Evolutionary conservation across 2,113 vertebrate genomes (phyloP).

Genomic region (Arenaria interpres): DNA sequence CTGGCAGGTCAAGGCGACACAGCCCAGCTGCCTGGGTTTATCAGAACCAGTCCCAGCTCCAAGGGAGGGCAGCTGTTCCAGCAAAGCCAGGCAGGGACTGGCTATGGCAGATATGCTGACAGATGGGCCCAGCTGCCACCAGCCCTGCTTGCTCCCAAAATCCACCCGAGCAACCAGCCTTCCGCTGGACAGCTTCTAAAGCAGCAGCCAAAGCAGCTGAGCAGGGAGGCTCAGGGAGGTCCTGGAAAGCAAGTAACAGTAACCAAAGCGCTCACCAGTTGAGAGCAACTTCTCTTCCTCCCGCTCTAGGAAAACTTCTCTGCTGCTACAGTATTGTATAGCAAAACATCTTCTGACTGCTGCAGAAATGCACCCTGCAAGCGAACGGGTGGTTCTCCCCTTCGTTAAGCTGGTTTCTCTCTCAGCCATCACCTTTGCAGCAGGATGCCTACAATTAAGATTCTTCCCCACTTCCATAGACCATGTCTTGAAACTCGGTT

Average conservation of each 20-base stretch:
- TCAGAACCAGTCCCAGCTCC: neutral
- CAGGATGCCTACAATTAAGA: neutral
- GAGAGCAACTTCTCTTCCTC: neutral
- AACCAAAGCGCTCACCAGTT: neutral
- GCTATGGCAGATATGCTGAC: neutral
- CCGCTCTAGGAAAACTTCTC: neutral
- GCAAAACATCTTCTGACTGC: neutral
- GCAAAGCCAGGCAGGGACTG: neutral
- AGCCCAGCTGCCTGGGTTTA: neutral
- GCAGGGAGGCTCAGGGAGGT: neutral
- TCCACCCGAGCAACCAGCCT: neutral
- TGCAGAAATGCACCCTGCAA: neutral
- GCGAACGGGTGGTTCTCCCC: neutral
- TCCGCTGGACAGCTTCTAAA: neutral
- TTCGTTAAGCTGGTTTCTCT: neutral
- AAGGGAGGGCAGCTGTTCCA: neutral
- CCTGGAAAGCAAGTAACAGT: neutral
- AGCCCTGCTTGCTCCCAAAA: neutral
- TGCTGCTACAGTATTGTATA: neutral
- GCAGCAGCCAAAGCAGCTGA: neutral
- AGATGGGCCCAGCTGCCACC: conserved; percentile 16
- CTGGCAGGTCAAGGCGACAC: neutral
- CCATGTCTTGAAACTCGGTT: neutral
- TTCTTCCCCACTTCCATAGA: neutral
- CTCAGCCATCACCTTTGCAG: neutral